Evolutionary conservation across 2,113 vertebrate species (phyloP).

Genomic region (Epinephelus moara): DNA sequence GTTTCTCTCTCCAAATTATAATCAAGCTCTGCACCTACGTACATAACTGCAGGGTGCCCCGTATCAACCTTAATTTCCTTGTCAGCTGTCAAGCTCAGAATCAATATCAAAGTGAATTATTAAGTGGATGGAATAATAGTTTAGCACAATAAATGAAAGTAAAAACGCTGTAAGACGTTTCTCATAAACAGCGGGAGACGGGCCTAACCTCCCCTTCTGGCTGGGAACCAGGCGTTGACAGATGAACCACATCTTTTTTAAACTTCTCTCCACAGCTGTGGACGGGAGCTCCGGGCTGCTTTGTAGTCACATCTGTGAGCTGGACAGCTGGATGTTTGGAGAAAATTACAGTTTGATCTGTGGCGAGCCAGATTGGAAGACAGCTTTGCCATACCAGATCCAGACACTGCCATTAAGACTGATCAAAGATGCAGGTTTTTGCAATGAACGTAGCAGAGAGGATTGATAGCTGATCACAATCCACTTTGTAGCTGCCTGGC

Average conservation of each 20-base stretch:
- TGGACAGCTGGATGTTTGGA: conserved; percentile 77
- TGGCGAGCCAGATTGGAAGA: conserved; percentile 60
- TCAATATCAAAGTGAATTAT: conserved; percentile 36
- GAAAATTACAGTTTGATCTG: conserved; percentile 80
- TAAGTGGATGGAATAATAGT: conserved; percentile 20
- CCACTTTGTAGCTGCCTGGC: conserved; percentile 28
- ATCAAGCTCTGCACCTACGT: neutral
- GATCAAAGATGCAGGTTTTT: conserved; percentile 74
- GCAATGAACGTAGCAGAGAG: conserved; percentile 19
- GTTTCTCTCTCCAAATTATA: conserved; percentile 8
- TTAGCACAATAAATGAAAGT: conserved; percentile 14
- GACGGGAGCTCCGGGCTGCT: conserved; percentile 70
- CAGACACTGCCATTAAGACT: conserved; percentile 61
- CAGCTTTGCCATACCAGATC: conserved; percentile 59
- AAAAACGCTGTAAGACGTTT: conserved; percentile 36
- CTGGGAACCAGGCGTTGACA: conserved; percentile 66
- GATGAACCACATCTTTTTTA: conserved; percentile 75
- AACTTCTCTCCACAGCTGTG: conserved; percentile 80
- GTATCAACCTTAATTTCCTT: conserved; percentile 34
- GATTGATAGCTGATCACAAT: conserved; percentile 50
- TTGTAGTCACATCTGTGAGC: conserved; percentile 82
- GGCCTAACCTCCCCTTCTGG: conserved; percentile 59
- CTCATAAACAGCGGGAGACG: conserved; percentile 41
- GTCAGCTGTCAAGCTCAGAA: conserved; percentile 38
- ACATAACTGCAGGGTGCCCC: conserved; percentile 6